Percentiles rank a stretch among this genome's conserved stretches.
Conservation (phyloP, 2,113 vertebrate genomes). For the Eptesicus fuscus region DNA sequence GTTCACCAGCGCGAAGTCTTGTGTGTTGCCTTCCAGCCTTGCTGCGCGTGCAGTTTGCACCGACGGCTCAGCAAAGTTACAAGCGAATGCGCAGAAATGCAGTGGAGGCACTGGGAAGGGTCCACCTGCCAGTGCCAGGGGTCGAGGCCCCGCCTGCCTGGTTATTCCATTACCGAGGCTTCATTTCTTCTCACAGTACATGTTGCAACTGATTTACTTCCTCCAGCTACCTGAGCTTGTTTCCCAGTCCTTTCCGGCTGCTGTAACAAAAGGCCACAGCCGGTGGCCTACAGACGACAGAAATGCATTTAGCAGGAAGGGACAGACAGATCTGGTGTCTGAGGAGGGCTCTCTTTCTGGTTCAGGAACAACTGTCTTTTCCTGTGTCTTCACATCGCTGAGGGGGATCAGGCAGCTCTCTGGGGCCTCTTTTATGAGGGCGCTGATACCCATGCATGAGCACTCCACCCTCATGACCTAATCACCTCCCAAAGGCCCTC, state of each 20-base stretch:
- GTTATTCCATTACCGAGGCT: neutral
- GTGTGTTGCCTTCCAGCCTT: neutral
- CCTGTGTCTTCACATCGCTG: neutral
- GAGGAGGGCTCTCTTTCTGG: neutral
- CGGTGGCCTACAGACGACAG: neutral
- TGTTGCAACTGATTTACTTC: neutral
- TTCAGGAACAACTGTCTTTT: neutral
- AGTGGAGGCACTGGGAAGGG: fast-evolving
- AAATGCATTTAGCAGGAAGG: neutral
- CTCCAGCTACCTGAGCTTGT: neutral
- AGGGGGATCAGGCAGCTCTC: neutral
- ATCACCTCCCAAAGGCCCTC: neutral
- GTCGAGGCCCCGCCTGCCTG: neutral
- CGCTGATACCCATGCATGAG: neutral
- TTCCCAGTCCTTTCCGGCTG: neutral
- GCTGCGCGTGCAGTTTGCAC: neutral
- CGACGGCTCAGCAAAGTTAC: neutral
- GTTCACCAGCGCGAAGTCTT: fast-evolving
- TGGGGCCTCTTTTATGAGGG: neutral
- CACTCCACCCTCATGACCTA: neutral
- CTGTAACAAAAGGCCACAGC: neutral
- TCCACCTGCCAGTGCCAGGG: neutral
- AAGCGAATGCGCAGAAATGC: neutral
- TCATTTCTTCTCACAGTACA: neutral
- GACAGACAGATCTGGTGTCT: neutral